phyloP scores from a whole-genome alignment of 2,888 invertebrate species.

The Julus scandinavius region DNA sequence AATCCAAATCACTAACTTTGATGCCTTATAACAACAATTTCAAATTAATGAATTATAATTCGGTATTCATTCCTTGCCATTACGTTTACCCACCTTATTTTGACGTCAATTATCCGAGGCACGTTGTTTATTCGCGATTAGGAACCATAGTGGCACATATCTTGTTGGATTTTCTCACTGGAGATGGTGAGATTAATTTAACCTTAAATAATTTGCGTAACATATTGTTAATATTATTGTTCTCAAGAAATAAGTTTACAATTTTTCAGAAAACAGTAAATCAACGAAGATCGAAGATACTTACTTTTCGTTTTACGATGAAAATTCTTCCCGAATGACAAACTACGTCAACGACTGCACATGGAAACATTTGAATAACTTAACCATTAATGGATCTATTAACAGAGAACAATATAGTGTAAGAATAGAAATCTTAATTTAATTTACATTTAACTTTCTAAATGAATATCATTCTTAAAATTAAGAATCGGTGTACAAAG shows the following conservation, averaged over 20 bases:
- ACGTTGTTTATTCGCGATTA: constrained; percentile 36
- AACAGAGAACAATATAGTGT: constrained; percentile 30
- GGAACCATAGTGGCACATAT: constrained; percentile 26
- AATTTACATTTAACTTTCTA: too few species aligned
- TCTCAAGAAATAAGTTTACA: not conserved
- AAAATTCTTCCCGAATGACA: constrained; percentile 23
- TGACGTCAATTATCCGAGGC: constrained; percentile 41
- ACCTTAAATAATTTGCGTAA: too few species aligned
- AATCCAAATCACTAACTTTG: not conserved
- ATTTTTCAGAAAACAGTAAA: constrained; percentile 20
- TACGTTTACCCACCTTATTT: constrained; percentile 44
- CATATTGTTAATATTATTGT: too few species aligned
- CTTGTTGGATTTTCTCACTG: not conserved
- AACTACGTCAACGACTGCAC: constrained; percentile 43
- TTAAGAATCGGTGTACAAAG: too few species aligned
- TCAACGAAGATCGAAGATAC: not conserved
- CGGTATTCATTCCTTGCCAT: constrained; percentile 43
- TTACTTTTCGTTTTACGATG: constrained; percentile 17
- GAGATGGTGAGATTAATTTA: constrained; percentile 17
- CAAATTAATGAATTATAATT: constrained; percentile 44
- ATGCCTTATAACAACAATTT: constrained; percentile 29
- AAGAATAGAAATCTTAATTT: not conserved
- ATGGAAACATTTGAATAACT: constrained; percentile 8
- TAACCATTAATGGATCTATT: constrained; percentile 39
- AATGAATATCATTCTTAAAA: too few species aligned